These are phyloP conservation scores for Cephalopholis sonnerati DNA, from an alignment of 2,113 vertebrate genomes.

Conservation along the genomic window DNA sequence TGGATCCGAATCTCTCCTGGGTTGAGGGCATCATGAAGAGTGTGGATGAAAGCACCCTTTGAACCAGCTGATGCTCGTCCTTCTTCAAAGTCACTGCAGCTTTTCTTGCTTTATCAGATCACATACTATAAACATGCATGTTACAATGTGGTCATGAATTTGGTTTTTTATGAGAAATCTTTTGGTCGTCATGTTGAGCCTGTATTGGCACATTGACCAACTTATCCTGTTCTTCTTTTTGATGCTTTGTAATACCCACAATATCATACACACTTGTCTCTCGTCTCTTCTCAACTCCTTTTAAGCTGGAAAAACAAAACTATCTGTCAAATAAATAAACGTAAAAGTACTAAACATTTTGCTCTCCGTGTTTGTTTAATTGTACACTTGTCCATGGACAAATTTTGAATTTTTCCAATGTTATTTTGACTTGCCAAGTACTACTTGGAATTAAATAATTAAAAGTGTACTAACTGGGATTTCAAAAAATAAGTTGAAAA, in stretches of 20 bases:
- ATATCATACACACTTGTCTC: neutral
- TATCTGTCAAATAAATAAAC: no score
- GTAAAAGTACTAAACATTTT: no score
- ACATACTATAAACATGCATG: neutral
- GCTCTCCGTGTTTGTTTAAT: no score
- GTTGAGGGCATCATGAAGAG: slow-evolving; percentile 17
- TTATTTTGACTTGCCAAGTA: no score
- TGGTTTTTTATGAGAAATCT: neutral
- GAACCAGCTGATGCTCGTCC: neutral
- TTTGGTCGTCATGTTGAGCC: neutral
- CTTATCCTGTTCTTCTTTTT: neutral
- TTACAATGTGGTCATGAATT: no score
- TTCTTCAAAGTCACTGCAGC: neutral
- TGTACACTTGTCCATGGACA: no score
- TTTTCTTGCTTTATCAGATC: neutral
- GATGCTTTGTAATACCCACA: slow-evolving; percentile 15
- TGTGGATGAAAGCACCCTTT: slow-evolving; percentile 16
- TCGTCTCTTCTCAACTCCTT: neutral
- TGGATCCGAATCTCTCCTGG: slow-evolving; percentile 35
- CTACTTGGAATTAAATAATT: no score
- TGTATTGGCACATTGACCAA: neutral
- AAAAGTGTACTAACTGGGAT: no score
- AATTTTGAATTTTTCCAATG: no score
- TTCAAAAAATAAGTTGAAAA: no score
- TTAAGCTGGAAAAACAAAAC: no score